Conservation (phyloP, 1,140 invertebrate genomes). For the Drosophila gunungcola region DNA sequence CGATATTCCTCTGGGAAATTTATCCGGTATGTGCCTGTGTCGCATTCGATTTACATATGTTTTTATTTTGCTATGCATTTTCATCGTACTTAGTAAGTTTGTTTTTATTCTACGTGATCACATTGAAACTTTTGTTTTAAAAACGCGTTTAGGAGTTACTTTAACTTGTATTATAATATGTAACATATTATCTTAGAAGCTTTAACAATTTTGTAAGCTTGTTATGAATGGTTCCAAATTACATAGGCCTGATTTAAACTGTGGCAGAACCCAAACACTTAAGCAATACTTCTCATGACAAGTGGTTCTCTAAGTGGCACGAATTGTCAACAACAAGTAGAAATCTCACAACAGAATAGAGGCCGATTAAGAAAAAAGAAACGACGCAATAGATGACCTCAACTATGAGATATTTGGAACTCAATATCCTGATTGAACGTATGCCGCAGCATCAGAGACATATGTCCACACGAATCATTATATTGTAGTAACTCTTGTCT, state of each 20-base stretch:
- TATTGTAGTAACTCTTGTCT: too few relatives aligned
- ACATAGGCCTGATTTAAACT: slow-evolving; percentile 39
- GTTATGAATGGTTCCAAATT: slow-evolving; percentile 41
- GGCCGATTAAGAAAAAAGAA: not conserved
- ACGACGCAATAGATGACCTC: not conserved
- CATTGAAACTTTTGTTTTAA: slow-evolving; percentile 81
- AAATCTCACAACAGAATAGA: not conserved
- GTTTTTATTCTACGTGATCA: slow-evolving; percentile 78
- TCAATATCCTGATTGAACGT: not conserved
- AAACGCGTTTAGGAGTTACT: slow-evolving; percentile 67
- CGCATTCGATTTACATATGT: slow-evolving; percentile 10
- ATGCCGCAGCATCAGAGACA: not conserved
- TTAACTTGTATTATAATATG: slow-evolving; percentile 58
- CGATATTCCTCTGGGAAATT: slow-evolving; percentile 18
- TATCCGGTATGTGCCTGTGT: slow-evolving; percentile 11
- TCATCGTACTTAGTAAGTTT: slow-evolving; percentile 51
- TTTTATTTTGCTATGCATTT: slow-evolving; percentile 70
- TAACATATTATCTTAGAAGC: slow-evolving; percentile 67
- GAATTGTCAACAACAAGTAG: not conserved
- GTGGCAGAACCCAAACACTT: slow-evolving; percentile 6
- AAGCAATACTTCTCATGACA: slow-evolving; percentile 2
- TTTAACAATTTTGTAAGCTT: slow-evolving; percentile 66
- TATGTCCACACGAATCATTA: too few relatives aligned
- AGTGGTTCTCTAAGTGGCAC: not conserved
- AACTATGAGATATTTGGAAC: not conserved